A percentile compares a stretch with the other conserved stretches of the same genome.
Conservation (phyloP, 2,113 vertebrate genomes). For the Limnothrissa miodon region DNA sequence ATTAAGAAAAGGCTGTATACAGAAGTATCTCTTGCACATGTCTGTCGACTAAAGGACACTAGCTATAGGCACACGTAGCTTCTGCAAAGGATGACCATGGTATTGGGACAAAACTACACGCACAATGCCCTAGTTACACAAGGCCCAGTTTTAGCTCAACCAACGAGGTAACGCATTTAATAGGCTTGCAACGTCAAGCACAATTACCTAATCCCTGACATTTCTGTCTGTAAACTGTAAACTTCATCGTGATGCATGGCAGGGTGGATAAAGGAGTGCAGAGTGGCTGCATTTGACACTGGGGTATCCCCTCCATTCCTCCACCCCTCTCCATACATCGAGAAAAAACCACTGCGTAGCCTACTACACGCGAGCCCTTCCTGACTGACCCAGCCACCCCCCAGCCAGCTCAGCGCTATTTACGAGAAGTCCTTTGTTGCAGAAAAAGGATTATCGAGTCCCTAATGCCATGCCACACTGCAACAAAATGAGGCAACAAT, state of each 20-base stretch:
- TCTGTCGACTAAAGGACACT: neutral
- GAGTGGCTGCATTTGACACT: neutral
- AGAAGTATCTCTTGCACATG: neutral
- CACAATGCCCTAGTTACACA: slow-evolving; percentile 55
- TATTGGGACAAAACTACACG: slow-evolving; percentile 45
- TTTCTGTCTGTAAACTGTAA: slow-evolving; percentile 46
- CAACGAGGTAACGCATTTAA: slow-evolving; percentile 53
- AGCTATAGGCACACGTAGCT: neutral
- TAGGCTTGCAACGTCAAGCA: slow-evolving; percentile 59
- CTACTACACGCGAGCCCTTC: slow-evolving; percentile 32
- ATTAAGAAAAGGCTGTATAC: neutral
- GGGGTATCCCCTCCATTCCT: slow-evolving; percentile 23
- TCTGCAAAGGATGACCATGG: neutral
- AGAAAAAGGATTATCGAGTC: slow-evolving; percentile 67
- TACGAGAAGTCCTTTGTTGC: slow-evolving; percentile 73
- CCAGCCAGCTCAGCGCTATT: slow-evolving; percentile 64
- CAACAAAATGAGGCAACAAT: slow-evolving; percentile 53
- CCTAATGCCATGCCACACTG: slow-evolving; percentile 58
- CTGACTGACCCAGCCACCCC: slow-evolving; percentile 42
- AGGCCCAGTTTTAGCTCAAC: slow-evolving; percentile 40
- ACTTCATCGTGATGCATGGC: neutral
- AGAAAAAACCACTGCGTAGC: slow-evolving; percentile 29
- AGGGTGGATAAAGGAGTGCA: neutral
- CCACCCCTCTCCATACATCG: slow-evolving; percentile 16
- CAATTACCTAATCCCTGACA: slow-evolving; percentile 59